Base-by-base conservation (phyloP, 30 jellyfish, hydroid and myxozoan genomes). In the Sanderia malayensis region DNA sequence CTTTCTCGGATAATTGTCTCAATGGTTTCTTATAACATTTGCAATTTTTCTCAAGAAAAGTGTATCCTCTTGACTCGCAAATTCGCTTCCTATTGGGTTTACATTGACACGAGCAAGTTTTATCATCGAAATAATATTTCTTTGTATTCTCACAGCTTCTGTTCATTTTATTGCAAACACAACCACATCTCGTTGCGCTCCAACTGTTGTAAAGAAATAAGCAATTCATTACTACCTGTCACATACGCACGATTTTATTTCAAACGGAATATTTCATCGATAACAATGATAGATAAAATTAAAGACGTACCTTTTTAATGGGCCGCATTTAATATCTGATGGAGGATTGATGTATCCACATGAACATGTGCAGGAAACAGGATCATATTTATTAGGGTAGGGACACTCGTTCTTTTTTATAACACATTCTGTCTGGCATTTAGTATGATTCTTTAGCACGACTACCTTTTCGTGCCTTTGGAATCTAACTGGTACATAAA, bases 31-130 rank as follows among this genome's bases (percentile, higher is more conserved):
- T 55, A 47, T 2, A 15, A 28, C 89, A 78, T 2, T 67, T 67
- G 71, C 89, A 78, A 19, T 61, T 65, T 47, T 46, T 61, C n/a
- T 68, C 46, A 2, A 1, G 23, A 47, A 78, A 78, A 26, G 44
- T 66, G 46, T 82, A 81, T 2, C 78, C 71, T 60, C 46, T 78
- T 31, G 74, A 21, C 58, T 46, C 69, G 34, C 89, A 78, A 34
- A 1, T 27, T 32, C 20, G 1, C 26, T 66, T 78, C 31, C 89
- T 23, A 11, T 44, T 31, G 1, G 89, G 82, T 11, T 78, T 78
- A 76, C 89, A 78, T 34, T 78, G 58, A 37, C 89, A 78, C 17
- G 82, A 64, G 55, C 89, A 78, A 0, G 89, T 45, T 18, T 67
- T 52, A n/a, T 31, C 69, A 57, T 78, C 89, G 33, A 64, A 78